Conservation (phyloP, 2,113 vertebrate genomes). For the Mirza zaza region DNA sequence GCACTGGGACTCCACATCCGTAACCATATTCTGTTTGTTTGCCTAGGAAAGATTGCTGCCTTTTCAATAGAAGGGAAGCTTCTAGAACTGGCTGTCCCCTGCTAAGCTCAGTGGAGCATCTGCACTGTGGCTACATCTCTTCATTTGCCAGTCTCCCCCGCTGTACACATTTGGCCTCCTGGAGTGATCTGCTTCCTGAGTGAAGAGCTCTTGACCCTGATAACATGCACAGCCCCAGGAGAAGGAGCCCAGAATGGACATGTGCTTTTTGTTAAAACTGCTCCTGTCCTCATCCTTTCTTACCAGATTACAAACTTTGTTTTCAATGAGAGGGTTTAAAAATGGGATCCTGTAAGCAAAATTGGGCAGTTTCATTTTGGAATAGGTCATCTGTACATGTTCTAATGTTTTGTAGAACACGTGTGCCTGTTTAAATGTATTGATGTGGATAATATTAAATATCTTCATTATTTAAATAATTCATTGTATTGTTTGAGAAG, state of each 20-base stretch:
- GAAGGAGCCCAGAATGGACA: background rate
- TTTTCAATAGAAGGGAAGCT: constrained; percentile 36
- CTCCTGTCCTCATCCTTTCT: constrained; percentile 41
- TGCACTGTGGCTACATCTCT: background rate
- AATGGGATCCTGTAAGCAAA: background rate
- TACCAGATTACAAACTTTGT: constrained; percentile 45
- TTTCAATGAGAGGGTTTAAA: constrained; percentile 11
- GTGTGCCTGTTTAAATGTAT: constrained; percentile 67
- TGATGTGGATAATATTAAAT: constrained; percentile 82
- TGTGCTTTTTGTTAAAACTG: constrained; percentile 32
- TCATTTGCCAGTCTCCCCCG: background rate
- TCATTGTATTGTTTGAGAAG: constrained; percentile 68
- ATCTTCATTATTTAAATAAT: constrained; percentile 85
- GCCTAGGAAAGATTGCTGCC: constrained; percentile 70
- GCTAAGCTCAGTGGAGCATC: constrained; percentile 26
- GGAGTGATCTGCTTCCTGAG: background rate
- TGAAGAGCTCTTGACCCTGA: background rate
- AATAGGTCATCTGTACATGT: constrained; percentile 65
- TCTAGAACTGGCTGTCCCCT: background rate
- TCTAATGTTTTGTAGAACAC: constrained; percentile 65
- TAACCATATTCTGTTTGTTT: constrained; percentile 40
- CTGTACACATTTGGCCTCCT: background rate
- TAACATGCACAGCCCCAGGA: background rate
- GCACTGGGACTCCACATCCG: background rate
- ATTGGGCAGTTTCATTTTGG: constrained; percentile 47